These are phyloP conservation scores for Lamellibrachia satsuma DNA, from an alignment of 2,888 invertebrate genomes.

Conservation along the genomic window DNA sequence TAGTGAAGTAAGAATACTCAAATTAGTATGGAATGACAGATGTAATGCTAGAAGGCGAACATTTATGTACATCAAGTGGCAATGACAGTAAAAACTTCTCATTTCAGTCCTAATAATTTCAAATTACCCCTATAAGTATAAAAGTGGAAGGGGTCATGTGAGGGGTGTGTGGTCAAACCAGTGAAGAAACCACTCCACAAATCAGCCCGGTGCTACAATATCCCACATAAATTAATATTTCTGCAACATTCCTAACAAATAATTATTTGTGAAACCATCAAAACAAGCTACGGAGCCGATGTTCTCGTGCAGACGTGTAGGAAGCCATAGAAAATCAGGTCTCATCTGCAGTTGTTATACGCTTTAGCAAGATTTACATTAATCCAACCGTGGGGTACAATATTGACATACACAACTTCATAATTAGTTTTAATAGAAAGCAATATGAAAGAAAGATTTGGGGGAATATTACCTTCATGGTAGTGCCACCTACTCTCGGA, in stretches of 20 bases:
- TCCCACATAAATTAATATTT: not conserved
- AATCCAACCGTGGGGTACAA: not conserved
- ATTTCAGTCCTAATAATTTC: no score
- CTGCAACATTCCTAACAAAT: not conserved
- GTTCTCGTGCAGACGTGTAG: slow-evolving; percentile 17
- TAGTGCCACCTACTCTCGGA: slow-evolving; percentile 20
- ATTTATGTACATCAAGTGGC: not conserved
- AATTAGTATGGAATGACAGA: not conserved
- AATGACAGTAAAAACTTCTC: no score
- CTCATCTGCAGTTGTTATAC: not conserved
- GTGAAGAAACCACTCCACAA: not conserved
- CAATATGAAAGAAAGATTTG: slow-evolving; percentile 13
- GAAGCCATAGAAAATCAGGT: not conserved
- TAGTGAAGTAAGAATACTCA: no score
- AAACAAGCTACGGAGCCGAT: not conserved
- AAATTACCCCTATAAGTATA: no score
- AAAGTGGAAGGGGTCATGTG: no score
- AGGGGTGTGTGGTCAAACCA: no score
- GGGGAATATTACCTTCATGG: slow-evolving; percentile 33
- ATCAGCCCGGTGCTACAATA: not conserved
- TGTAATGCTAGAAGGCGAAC: not conserved
- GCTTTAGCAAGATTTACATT: not conserved
- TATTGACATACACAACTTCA: not conserved
- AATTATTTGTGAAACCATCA: not conserved
- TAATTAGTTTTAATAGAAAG: not conserved